Conservation (phyloP, 2,888 invertebrate species). For the Dioctria rufipes region DNA sequence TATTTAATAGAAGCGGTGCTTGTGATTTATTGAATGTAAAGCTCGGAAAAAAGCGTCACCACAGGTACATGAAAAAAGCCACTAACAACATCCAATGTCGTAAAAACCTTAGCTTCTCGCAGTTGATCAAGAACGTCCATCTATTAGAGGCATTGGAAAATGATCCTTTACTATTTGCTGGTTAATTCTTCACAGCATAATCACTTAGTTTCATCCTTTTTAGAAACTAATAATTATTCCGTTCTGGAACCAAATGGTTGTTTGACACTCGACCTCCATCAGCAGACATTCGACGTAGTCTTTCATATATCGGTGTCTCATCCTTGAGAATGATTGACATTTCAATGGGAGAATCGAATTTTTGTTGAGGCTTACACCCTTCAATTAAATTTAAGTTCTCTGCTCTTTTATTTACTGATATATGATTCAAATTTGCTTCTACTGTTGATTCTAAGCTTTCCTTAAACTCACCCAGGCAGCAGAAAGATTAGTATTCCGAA, state of each 20-base stretch:
- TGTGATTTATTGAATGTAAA: too few relatives aligned
- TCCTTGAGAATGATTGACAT: constrained; percentile 63
- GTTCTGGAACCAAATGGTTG: not conserved
- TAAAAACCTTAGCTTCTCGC: constrained; percentile 60
- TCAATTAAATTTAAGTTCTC: not conserved
- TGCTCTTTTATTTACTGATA: not conserved
- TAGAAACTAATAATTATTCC: constrained; percentile 57
- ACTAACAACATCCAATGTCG: constrained; percentile 51
- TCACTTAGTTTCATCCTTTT: constrained; percentile 58
- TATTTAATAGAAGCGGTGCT: too few relatives aligned
- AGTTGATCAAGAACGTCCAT: constrained; percentile 62
- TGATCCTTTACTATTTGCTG: constrained; percentile 55
- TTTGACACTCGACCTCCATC: constrained; percentile 5
- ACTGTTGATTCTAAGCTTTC: too few relatives aligned
- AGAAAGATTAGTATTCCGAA: too few relatives aligned
- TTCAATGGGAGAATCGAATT: not conserved
- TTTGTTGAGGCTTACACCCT: not conserved
- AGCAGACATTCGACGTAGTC: constrained; percentile 60
- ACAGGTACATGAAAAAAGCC: constrained; percentile 55
- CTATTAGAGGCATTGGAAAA: constrained; percentile 61
- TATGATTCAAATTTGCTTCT: not conserved
- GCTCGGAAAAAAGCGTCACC: too few relatives aligned
- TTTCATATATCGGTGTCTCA: too few relatives aligned
- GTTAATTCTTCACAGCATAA: constrained; percentile 53
- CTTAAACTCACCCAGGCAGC: not conserved